phyloP scores from a whole-genome alignment of 1,140 invertebrate genomes.

The Muscidifurax raptorellus region DNA sequence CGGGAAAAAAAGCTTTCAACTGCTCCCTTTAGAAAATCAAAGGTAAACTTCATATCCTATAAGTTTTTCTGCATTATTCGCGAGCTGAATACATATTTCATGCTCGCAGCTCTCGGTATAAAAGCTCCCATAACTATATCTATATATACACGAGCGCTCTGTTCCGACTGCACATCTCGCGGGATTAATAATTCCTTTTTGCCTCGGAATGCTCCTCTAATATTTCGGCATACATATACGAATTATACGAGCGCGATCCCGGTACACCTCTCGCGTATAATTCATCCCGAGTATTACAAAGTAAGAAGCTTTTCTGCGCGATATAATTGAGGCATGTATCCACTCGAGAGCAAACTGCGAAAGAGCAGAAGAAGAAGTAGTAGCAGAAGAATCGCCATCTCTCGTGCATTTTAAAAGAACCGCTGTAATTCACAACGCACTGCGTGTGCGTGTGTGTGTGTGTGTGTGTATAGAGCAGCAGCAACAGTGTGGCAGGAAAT shows the following conservation, averaged over 20 bases:
- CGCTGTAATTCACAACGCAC: conserved; percentile 34
- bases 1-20: background rate
- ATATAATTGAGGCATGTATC: background rate
- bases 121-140: background rate
- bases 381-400: background rate
- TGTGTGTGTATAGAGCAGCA: background rate
- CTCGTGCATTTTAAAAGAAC: conserved; percentile 40
- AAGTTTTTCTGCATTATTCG: background rate
- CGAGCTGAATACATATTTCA: background rate
- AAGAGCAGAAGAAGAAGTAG: background rate
- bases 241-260: background rate
- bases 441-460: no score
- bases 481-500: conserved; percentile 9
- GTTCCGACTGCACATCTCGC: background rate
- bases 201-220: background rate
- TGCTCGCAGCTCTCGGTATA: no score
- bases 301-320: background rate
- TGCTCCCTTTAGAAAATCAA: background rate
- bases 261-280: no score
- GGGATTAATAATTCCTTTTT: background rate
- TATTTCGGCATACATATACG: background rate
- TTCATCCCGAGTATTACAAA: no score
- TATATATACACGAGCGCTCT: no score
- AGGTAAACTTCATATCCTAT: background rate
- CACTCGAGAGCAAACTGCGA: background rate